Evolutionary conservation across 2,797 vertebrate species (phyloP).

Genomic region (Chaenodraco wilsoni): DNA sequence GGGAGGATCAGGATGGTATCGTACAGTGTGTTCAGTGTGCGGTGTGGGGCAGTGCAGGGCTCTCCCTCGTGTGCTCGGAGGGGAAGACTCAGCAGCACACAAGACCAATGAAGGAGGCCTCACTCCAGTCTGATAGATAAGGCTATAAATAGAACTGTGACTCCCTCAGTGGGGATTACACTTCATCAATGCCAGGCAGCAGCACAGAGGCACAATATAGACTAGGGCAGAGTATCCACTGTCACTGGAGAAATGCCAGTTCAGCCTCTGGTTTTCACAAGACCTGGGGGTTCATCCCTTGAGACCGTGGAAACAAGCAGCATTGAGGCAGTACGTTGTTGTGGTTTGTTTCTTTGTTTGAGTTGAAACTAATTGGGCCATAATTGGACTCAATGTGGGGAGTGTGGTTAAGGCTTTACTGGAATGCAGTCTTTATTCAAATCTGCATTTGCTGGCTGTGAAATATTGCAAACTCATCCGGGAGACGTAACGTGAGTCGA

Average conservation of each 20-base stretch:
- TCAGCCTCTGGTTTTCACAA: neutral
- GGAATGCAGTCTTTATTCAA: neutral
- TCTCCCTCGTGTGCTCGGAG: slow-evolving; percentile 8
- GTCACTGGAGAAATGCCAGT: slow-evolving; percentile 27
- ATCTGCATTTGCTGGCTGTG: neutral
- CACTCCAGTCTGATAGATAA: slow-evolving; percentile 64
- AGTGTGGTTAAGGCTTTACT: neutral
- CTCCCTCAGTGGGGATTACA: slow-evolving; percentile 73
- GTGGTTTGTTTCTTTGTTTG: neutral
- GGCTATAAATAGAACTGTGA: slow-evolving; percentile 75
- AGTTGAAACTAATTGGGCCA: neutral
- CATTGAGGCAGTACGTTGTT: slow-evolving; percentile 9
- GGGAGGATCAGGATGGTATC: neutral
- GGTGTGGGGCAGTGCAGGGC: neutral
- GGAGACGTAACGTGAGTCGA: neutral
- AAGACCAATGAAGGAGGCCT: slow-evolving; percentile 56
- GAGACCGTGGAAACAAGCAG: neutral
- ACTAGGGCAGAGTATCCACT: slow-evolving; percentile 22
- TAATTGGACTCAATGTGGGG: slow-evolving; percentile 8
- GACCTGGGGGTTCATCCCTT: neutral
- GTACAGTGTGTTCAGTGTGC: neutral
- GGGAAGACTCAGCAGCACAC: slow-evolving; percentile 38
- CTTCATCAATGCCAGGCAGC: slow-evolving; percentile 75
- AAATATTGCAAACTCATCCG: neutral
- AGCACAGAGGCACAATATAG: slow-evolving; percentile 44